Evolutionary conservation across 2,888 invertebrate species (phyloP).

Genomic region (Carpatolechia fugitivella): DNA sequence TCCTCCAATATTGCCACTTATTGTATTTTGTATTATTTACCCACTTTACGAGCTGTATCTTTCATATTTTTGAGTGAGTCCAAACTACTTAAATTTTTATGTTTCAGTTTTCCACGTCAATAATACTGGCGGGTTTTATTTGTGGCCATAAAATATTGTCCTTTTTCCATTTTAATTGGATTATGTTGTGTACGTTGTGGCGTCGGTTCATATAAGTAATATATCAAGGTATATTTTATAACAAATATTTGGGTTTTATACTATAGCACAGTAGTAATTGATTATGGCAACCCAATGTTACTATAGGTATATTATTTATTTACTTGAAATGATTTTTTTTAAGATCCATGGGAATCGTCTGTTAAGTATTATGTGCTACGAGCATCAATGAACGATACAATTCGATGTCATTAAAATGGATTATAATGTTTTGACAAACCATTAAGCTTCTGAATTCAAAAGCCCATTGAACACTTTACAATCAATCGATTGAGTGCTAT

Average conservation of each 20-base stretch:
- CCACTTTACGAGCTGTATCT: constrained; percentile 68
- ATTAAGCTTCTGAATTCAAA: constrained; percentile 52
- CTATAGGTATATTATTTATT: too few species aligned
- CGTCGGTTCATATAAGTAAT: neutral
- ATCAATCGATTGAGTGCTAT: constrained; percentile 51
- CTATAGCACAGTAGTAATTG: too few species aligned
- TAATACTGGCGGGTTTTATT: constrained; percentile 64
- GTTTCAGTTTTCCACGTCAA: constrained; percentile 65
- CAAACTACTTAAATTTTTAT: constrained; percentile 76
- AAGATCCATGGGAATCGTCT: constrained; percentile 48
- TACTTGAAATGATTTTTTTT: too few species aligned
- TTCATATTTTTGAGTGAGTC: constrained; percentile 74
- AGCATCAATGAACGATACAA: constrained; percentile 42
- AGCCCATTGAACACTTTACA: constrained; percentile 53
- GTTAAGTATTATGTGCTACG: constrained; percentile 26
- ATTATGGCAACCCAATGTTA: too few species aligned
- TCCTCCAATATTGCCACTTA: constrained; percentile 73
- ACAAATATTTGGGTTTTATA: too few species aligned
- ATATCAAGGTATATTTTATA: neutral
- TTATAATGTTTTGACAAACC: constrained; percentile 75
- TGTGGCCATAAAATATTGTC: constrained; percentile 50
- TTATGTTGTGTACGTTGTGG: constrained; percentile 21
- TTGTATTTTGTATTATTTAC: constrained; percentile 79
- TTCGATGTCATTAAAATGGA: constrained; percentile 57
- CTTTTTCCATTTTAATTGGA: constrained; percentile 59